A percentile compares a stretch with the other conserved stretches of the same genome.
These are phyloP conservation scores for Tolypeutes matacus DNA, from an alignment of 2,797 vertebrate genomes.

Conservation along the genomic window DNA sequence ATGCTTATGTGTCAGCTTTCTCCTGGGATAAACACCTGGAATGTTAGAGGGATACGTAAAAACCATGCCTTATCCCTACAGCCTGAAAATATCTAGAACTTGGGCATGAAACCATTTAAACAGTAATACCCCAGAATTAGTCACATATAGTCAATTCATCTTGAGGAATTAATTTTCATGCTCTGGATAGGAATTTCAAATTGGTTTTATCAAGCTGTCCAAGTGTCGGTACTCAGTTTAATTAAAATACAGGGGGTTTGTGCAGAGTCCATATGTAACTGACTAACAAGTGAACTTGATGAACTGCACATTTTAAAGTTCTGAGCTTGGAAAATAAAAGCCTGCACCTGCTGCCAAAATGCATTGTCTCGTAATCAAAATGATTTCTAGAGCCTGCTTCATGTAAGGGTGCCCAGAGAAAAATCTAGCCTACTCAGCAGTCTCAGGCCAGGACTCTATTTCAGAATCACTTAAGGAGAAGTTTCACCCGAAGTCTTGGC, in stretches of 20 bases:
- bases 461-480: background rate
- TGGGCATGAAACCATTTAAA: background rate
- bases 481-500: background rate
- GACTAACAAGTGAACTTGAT: background rate
- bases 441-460: background rate
- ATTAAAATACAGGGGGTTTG: background rate
- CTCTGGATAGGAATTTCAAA: background rate
- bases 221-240: background rate
- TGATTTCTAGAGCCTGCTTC: background rate
- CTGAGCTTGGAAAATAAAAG: background rate
- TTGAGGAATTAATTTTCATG: background rate
- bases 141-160: background rate
- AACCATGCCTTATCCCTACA: background rate
- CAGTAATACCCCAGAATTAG: background rate
- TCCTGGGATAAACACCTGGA: background rate
- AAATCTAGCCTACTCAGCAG: background rate
- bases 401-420: background rate
- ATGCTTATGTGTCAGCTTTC: background rate
- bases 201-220: background rate
- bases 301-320: background rate
- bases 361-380: background rate
- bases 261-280: background rate
- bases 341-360: background rate
- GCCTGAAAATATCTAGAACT: background rate
- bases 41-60: background rate